Base-by-base conservation (phyloP, 1,140 invertebrate genomes). In the Heliconius himera region DNA sequence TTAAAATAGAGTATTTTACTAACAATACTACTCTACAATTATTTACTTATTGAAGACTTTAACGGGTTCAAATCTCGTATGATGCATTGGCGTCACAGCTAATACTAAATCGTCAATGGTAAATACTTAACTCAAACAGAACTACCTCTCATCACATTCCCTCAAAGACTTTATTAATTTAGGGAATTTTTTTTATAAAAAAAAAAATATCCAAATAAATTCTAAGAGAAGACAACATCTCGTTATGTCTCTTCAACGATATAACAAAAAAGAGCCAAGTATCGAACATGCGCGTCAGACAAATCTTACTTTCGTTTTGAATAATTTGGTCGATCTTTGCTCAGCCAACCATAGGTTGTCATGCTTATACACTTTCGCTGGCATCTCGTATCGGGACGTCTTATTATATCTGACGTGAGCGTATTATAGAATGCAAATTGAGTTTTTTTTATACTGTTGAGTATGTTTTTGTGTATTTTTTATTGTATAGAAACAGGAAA, bases 241-340 rank as follows among this genome's bases (percentile, higher is more conserved):
- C 20, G 20, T 56, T 56, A 22, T 22, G n/a, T 66, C n/a, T 66
- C 2, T 29, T 60, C 22, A 60, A 56, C 9, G 26, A 1, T 66
- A 66, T 29, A 29, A 66, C 9, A 66, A 66, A 66, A 26, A 22
- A 56, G 8, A 29, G n/a, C 11, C 11, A 66, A 26, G 60, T 13
- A 66, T 66, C n/a, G 60, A 66, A 66, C 60, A 66, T 16, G 60
- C 74, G 56, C 51, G 74, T 73, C 70, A 76, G 20, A 75, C 26
- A 46, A 81, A 77, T 78, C 74, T 78, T 51, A 83, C 82, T 83
- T 83, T 83, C 82, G 78, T 76, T 81, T 74, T 76, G 79, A 78
- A 83, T 79, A 79, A 77, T 81, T 83, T 78, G 60, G 71, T 73
- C 77, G 75, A 78, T 83, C 80, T 78, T 74, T 78, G 73, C 46